Conservation (phyloP, 2,113 vertebrate species). For the Siniperca knerii region DNA sequence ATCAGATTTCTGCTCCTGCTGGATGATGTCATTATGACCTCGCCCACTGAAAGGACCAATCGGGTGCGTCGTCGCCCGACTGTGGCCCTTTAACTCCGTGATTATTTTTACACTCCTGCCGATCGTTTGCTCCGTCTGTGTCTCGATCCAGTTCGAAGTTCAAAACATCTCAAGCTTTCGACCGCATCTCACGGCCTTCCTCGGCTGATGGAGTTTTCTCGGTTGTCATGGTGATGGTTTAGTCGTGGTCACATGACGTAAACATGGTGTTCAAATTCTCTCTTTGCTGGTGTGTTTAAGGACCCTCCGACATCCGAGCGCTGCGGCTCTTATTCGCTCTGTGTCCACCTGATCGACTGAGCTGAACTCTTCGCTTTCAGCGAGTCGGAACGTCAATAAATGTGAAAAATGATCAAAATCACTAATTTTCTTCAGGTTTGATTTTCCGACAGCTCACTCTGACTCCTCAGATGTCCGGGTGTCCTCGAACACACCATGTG, state of each 20-base stretch:
- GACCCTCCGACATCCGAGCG: not conserved
- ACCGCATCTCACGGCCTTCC: not conserved
- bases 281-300: not conserved
- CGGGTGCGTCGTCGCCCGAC: not conserved
- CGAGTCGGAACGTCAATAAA: no score
- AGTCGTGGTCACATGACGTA: not conserved
- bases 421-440: no score
- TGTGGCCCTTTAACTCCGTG: no score
- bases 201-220: no score
- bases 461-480: not conserved
- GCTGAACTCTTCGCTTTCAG: no score
- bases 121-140: no score
- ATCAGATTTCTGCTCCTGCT: not conserved
- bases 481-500: conserved; percentile 16
- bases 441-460: no score
- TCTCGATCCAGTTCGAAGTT: no score
- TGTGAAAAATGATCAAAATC: no score
- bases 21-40: conserved; percentile 22
- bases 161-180: no score
- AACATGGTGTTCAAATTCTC: not conserved
- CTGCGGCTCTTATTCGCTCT: no score
- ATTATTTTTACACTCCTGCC: not conserved
- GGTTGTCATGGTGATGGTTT: not conserved
- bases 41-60: not conserved
- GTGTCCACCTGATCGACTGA: no score